Conservation (phyloP, 1,140 invertebrate species). For the Leptopilina clavipes region DNA sequence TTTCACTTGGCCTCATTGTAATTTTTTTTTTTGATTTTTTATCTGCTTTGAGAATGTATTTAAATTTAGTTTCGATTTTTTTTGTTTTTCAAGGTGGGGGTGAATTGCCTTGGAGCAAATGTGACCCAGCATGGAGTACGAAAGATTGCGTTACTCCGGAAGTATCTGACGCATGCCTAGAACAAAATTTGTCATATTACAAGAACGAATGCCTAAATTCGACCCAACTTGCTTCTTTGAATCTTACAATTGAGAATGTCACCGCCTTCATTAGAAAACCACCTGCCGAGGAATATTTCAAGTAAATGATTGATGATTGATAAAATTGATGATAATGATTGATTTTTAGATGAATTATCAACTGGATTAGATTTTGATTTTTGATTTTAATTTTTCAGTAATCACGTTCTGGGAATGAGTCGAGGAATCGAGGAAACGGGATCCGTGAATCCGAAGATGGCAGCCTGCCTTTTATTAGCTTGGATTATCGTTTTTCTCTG, state of each 20-base stretch:
- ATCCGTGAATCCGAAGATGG: slow-evolving; percentile 79
- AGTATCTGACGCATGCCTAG: slow-evolving; percentile 76
- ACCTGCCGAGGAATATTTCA: slow-evolving; percentile 90
- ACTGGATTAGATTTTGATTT: no score
- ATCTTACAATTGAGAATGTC: slow-evolving; percentile 66
- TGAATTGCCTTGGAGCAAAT: slow-evolving; percentile 86
- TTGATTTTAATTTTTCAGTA: slow-evolving; percentile 46
- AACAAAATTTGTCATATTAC: slow-evolving; percentile 81
- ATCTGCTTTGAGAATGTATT: no score
- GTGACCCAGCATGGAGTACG: slow-evolving; percentile 85
- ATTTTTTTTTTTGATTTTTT: no score
- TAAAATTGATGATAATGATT: no score
- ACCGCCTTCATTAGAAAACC: slow-evolving; percentile 78
- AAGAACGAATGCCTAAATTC: slow-evolving; percentile 74
- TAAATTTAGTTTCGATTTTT: background rate
- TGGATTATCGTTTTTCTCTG: slow-evolving; percentile 89
- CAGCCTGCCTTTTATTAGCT: slow-evolving; percentile 83
- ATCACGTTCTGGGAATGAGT: slow-evolving; percentile 82
- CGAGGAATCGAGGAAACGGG: slow-evolving; percentile 85
- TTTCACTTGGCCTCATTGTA: no score
- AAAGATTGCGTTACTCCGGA: slow-evolving; percentile 82
- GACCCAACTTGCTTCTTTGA: slow-evolving; percentile 66
- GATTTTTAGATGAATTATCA: no score
- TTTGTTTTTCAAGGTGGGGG: slow-evolving; percentile 58
- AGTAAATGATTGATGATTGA: slow-evolving; percentile 76